These are phyloP conservation scores for Discoglossus pictus DNA, from an alignment of 2,797 vertebrate species.

Conservation along the genomic window DNA sequence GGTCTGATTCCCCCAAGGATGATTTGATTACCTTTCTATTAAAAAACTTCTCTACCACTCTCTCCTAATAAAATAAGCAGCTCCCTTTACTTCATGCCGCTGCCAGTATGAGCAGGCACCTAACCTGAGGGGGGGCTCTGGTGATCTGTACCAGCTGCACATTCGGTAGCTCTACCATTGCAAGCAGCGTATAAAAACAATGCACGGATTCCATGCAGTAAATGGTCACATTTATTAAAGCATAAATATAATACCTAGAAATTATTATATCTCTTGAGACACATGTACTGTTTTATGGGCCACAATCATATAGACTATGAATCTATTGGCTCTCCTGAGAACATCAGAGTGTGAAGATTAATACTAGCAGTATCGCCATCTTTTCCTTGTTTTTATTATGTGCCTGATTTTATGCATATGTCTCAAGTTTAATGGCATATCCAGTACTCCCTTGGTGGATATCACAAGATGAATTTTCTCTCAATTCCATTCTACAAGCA, in stretches of 20 bases:
- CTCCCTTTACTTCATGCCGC: no score
- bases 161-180: no score
- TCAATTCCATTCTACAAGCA: background rate
- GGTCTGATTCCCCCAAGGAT: no score
- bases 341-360: conserved; percentile 21
- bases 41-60: no score
- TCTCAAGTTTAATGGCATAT: conserved; percentile 21
- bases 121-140: no score
- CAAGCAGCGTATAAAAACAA: no score
- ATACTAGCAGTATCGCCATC: conserved; percentile 9
- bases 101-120: no score
- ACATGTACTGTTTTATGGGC: conserved; percentile 15
- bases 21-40: no score
- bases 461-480: conserved; percentile 8
- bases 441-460: conserved; percentile 15
- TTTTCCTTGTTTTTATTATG: conserved; percentile 15
- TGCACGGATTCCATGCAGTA: no score
- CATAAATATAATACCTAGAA: conserved; percentile 10
- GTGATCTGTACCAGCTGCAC: no score
- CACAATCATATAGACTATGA: conserved; percentile 11
- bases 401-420: background rate
- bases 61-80: no score
- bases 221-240: conserved; percentile 7
- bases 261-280: conserved; percentile 2
- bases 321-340: conserved; percentile 19